Evolutionary conservation across 37 sponge, comb jelly and placozoan species (phyloP).

Genomic region (Corticium candelabrum): DNA sequence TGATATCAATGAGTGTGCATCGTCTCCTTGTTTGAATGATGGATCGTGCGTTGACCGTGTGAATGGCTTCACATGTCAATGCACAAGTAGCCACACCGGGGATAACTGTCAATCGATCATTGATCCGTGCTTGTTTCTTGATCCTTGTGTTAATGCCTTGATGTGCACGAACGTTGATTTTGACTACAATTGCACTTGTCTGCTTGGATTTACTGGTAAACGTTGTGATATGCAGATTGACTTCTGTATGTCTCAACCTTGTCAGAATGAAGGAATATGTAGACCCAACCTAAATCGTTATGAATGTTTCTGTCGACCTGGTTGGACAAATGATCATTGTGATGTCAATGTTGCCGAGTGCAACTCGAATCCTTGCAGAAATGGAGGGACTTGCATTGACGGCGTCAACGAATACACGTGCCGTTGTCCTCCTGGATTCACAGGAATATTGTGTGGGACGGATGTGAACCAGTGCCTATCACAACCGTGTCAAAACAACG

Average conservation of each 20-base stretch:
- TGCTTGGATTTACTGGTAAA: too few relatives aligned
- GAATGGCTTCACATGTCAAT: not conserved
- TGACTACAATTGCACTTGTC: too few relatives aligned
- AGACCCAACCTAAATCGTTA: too few relatives aligned
- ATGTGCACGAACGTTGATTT: too few relatives aligned
- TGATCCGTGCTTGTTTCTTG: too few relatives aligned
- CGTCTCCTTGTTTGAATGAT: slow-evolving; percentile 14
- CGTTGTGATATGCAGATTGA: too few relatives aligned
- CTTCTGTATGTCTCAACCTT: too few relatives aligned
- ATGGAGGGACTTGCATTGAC: slow-evolving; percentile 63
- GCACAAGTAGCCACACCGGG: not conserved
- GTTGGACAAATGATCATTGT: slow-evolving; percentile 66
- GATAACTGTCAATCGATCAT: not conserved
- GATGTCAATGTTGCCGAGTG: slow-evolving; percentile 29
- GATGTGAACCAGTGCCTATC: slow-evolving; percentile 37
- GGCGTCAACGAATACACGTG: slow-evolving; percentile 49
- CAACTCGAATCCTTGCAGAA: slow-evolving; percentile 60
- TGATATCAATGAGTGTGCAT: slow-evolving; percentile 14
- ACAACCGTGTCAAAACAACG: slow-evolving; percentile 15
- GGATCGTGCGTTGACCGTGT: slow-evolving; percentile 8
- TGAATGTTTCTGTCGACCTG: slow-evolving; percentile 60
- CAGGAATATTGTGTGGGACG: slow-evolving; percentile 38
- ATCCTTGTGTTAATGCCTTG: too few relatives aligned
- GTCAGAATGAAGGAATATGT: too few relatives aligned
- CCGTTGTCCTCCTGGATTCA: slow-evolving; percentile 46